These are phyloP conservation scores for Strigamia maritima DNA, from an alignment of 2,888 invertebrate species.

Conservation along the genomic window DNA sequence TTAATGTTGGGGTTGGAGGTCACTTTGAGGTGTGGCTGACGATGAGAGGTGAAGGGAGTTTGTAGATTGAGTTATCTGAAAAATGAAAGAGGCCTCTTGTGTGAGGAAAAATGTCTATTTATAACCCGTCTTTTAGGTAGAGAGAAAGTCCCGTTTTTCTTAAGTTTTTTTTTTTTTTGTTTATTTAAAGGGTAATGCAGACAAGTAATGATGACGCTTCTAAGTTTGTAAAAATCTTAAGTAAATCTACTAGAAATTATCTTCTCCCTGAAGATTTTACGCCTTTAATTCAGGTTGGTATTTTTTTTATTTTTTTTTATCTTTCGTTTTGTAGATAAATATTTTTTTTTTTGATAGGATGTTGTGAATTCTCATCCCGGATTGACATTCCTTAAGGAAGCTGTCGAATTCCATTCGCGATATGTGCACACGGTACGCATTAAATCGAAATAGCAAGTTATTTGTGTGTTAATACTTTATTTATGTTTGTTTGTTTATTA, in stretches of 20 bases:
- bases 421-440: conserved; percentile 87
- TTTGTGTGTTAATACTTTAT: neutral
- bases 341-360: conserved; percentile 62
- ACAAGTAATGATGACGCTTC: conserved; percentile 85
- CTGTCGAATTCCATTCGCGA: conserved; percentile 97
- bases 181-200: conserved; percentile 61
- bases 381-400: conserved; percentile 92
- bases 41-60: conserved; percentile 12
- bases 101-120: neutral
- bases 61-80: conserved; percentile 20
- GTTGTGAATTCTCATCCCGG: conserved; percentile 99
- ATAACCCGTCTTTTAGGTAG: neutral
- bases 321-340: neutral
- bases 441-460: neutral
- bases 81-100: conserved; percentile 12
- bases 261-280: conserved; percentile 82
- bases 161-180: conserved; percentile 26
- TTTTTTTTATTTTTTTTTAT: neutral
- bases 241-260: conserved; percentile 54
- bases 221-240: conserved; percentile 80
- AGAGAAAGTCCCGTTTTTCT: neutral
- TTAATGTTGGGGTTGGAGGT: neutral
- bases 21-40: conserved; percentile 2
- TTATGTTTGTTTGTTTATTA: conserved; percentile 56
- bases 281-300: conserved; percentile 66